phyloP scores from a whole-genome alignment of 2,113 vertebrate species.

The Heterocephalus glaber region DNA sequence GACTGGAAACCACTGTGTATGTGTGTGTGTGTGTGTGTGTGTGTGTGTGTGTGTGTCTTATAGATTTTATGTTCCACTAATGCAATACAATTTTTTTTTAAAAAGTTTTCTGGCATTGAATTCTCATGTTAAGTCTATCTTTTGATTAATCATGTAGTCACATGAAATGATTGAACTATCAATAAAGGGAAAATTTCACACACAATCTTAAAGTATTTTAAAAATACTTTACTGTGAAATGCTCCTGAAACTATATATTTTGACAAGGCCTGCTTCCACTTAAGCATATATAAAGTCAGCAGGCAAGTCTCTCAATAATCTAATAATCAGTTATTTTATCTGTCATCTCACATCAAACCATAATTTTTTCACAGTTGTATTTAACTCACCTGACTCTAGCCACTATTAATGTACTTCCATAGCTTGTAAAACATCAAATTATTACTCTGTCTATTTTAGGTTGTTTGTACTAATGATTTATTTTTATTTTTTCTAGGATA shows the following conservation, averaged over 20 bases:
- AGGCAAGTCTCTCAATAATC: slow-evolving; percentile 72
- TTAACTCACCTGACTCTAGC: slow-evolving; percentile 78
- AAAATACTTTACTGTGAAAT: slow-evolving; percentile 6
- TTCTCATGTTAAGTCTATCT: slow-evolving; percentile 42
- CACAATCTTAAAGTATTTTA: neutral
- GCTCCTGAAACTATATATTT: slow-evolving; percentile 61
- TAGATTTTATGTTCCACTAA: neutral
- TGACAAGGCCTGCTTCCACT: slow-evolving; percentile 48
- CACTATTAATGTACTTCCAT: slow-evolving; percentile 80
- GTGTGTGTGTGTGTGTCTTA: neutral
- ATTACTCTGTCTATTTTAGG: slow-evolving; percentile 83
- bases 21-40: neutral
- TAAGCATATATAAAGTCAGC: slow-evolving; percentile 69
- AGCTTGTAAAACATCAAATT: slow-evolving; percentile 83
- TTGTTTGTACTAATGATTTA: slow-evolving; percentile 88
- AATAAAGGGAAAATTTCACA: slow-evolving; percentile 27
- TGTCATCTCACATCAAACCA: slow-evolving; percentile 74
- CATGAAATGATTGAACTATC: slow-evolving; percentile 35
- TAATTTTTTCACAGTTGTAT: slow-evolving; percentile 75
- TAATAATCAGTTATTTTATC: slow-evolving; percentile 74
- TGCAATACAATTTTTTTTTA: neutral
- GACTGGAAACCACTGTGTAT: neutral
- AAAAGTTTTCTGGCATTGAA: neutral
- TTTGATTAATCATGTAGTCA: neutral
- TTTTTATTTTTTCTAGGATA: slow-evolving; percentile 91